Percentiles rank a stretch among this genome's conserved stretches.
These are phyloP conservation scores for Schizopygopsis pylzovi DNA, from an alignment of 2,797 vertebrate species.

Conservation along the genomic window DNA sequence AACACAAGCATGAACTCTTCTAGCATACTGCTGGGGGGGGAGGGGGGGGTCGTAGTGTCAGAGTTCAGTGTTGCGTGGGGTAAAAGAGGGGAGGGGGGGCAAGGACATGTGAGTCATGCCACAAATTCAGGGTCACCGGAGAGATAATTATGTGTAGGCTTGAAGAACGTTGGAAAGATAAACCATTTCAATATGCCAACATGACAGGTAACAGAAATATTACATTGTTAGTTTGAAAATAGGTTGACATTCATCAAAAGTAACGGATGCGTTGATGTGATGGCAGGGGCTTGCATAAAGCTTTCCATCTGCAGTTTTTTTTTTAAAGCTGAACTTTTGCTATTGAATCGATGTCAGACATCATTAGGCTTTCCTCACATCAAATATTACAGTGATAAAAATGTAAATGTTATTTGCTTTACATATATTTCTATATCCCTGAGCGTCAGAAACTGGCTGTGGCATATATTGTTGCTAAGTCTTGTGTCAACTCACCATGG, in stretches of 20 bases:
- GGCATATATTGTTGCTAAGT: conserved; percentile 14
- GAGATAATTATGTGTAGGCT: conserved; percentile 14
- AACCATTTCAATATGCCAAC: not conserved
- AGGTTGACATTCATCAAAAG: conserved; percentile 6
- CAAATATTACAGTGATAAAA: conserved; percentile 25
- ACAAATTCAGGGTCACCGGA: conserved; percentile 8
- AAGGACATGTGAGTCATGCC: not conserved
- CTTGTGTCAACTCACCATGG: conserved; percentile 4
- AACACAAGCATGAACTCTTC: not conserved
- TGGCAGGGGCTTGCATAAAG: conserved; percentile 23
- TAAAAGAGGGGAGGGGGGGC: too few relatives aligned
- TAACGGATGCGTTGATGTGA: not conserved
- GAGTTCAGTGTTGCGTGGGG: too few relatives aligned
- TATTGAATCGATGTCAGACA: conserved; percentile 17
- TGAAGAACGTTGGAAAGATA: not conserved
- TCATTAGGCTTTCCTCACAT: not conserved
- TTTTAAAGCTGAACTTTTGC: not conserved
- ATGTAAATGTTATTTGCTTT: conserved; percentile 32
- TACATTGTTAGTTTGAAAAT: conserved; percentile 15
- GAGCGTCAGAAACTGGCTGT: not conserved
- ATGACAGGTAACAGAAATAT: conserved; percentile 25
- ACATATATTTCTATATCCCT: conserved; percentile 21
- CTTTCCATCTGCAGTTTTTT: conserved; percentile 17
- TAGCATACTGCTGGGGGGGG: not conserved
- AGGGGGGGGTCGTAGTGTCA: too few relatives aligned